Evolutionary conservation across 1,140 invertebrate genomes (phyloP).

Genomic region (Semibalanus balanoides): DNA sequence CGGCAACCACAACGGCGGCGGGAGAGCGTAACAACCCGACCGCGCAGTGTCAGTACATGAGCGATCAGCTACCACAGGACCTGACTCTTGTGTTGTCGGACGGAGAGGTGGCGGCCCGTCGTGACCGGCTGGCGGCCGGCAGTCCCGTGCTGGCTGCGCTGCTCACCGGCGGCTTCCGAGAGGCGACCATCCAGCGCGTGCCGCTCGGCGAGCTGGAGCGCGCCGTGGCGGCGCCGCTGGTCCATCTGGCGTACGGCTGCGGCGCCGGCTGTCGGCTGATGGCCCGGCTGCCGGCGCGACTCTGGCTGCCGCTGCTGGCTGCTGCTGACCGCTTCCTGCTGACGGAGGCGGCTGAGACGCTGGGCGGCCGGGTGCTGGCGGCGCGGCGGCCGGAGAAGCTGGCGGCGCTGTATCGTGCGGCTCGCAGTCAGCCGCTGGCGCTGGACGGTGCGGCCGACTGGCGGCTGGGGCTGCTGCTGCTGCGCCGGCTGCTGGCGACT

Average conservation of each 20-base stretch:
- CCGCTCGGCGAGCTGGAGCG: not conserved
- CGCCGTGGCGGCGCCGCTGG: not conserved
- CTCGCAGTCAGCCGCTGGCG: not conserved
- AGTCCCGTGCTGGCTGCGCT: not conserved
- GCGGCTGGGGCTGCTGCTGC: not conserved
- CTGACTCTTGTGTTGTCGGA: not conserved
- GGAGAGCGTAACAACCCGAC: too few species aligned
- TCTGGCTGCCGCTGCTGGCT: not conserved
- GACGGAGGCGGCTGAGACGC: not conserved
- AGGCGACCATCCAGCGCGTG: not conserved
- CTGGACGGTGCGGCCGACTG: not conserved
- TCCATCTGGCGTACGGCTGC: not conserved
- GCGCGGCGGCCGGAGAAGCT: not conserved
- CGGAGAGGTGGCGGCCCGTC: not conserved
- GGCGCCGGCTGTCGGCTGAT: not conserved
- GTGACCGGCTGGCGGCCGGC: not conserved
- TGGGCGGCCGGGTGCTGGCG: not conserved
- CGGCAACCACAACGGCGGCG: not conserved
- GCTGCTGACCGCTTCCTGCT: conserved; percentile 1
- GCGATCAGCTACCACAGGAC: not conserved
- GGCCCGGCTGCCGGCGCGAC: not conserved
- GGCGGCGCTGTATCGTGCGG: not conserved
- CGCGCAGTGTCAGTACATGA: not conserved
- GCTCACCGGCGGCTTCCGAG: conserved; percentile 3
- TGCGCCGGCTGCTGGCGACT: not conserved